phyloP scores from a whole-genome alignment of 2,113 vertebrate species.

The Oenanthe oenanthe region DNA sequence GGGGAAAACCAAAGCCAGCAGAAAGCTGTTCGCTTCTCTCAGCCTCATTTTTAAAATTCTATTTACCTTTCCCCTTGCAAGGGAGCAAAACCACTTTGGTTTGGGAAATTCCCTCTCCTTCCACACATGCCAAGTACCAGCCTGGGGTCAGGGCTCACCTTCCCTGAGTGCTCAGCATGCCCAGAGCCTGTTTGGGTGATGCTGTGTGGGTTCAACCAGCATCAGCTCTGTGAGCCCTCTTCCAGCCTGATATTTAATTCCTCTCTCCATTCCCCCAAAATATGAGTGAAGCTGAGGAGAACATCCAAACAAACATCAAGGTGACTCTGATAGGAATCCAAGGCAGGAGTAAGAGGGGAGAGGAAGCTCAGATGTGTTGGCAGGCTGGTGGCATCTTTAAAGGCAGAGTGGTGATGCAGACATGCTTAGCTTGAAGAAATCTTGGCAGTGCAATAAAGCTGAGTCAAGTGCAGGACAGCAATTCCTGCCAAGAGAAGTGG shows the following conservation, averaged over 20 bases:
- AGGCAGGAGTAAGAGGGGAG: not conserved
- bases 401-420: not conserved
- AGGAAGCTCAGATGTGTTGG: not conserved
- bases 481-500: not conserved
- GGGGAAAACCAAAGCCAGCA: not conserved
- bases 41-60: constrained; percentile 14
- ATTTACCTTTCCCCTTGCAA: not conserved
- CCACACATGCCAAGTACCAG: not conserved
- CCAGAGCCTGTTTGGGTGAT: not conserved
- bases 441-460: not conserved
- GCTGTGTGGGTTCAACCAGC: rapidly evolving
- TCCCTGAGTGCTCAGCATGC: not conserved
- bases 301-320: not conserved
- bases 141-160: not conserved
- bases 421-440: not conserved
- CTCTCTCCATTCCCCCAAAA: not conserved
- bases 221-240: not conserved
- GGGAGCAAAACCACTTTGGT: not conserved
- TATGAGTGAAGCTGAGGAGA: not conserved
- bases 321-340: not conserved
- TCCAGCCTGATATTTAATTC: not conserved
- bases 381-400: not conserved
- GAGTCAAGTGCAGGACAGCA: constrained; percentile 35
- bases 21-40: not conserved
- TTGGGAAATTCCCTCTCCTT: not conserved